Conservation (phyloP, 2,113 vertebrate genomes). For the Haemorhous mexicanus region DNA sequence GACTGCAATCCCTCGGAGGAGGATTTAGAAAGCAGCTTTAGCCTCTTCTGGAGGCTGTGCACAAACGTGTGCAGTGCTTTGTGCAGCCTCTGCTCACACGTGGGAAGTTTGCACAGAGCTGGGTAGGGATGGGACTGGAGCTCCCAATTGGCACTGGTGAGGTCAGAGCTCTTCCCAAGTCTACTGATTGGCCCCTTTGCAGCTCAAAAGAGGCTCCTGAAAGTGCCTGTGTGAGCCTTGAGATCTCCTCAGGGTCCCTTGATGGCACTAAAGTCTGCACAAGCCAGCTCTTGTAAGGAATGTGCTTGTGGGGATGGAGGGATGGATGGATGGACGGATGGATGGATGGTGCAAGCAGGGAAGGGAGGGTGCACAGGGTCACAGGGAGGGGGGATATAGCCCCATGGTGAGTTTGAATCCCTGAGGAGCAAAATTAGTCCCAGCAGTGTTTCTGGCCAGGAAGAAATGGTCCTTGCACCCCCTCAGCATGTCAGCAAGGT, state of each 20-base stretch:
- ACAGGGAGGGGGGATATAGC: not conserved
- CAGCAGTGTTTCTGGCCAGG: not conserved
- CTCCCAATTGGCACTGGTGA: fast-evolving
- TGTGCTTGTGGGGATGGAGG: not conserved
- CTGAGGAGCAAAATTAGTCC: not conserved
- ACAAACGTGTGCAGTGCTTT: not conserved
- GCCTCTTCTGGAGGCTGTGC: not conserved
- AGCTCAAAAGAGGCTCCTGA: not conserved
- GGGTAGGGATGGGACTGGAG: not conserved
- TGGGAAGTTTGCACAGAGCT: not conserved
- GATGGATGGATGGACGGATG: too few species aligned
- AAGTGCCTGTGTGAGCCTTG: not conserved
- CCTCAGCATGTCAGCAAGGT: not conserved
- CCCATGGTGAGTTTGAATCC: not conserved
- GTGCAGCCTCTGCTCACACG: not conserved
- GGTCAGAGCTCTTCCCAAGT: not conserved
- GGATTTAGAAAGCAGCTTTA: not conserved
- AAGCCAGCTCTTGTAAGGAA: not conserved
- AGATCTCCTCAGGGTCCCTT: not conserved
- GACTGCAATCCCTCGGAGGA: not conserved
- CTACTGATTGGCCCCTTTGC: not conserved
- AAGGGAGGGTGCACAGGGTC: not conserved
- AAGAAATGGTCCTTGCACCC: not conserved
- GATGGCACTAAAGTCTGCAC: not conserved
- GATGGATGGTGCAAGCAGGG: not conserved